Percentiles rank a stretch among this genome's conserved stretches.
Conservation (phyloP, 1,140 invertebrate species). For the Drosophila parabipectinata region DNA sequence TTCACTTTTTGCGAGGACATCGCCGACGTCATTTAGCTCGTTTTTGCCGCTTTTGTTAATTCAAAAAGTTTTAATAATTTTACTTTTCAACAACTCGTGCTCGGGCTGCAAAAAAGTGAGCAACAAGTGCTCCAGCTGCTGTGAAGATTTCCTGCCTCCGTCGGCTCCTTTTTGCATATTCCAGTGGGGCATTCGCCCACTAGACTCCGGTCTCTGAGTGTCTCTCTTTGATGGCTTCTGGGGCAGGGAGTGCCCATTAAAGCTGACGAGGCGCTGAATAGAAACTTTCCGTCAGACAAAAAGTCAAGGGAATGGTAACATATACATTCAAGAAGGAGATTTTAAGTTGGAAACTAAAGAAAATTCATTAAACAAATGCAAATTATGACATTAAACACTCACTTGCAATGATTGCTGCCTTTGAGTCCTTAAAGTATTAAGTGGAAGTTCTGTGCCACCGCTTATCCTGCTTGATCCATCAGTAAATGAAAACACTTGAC, state of each 20-base stretch:
- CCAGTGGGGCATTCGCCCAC: slow-evolving; percentile 26
- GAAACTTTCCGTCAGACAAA: slow-evolving; percentile 17
- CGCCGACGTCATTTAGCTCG: slow-evolving; percentile 61
- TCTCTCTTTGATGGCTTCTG: slow-evolving; percentile 24
- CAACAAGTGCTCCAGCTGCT: slow-evolving; percentile 54
- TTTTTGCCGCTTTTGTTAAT: slow-evolving; percentile 62
- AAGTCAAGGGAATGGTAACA: slow-evolving; percentile 13
- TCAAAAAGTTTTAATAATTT: slow-evolving; percentile 77
- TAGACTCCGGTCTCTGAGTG: slow-evolving; percentile 5
- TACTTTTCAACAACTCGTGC: slow-evolving; percentile 62
- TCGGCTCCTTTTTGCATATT: slow-evolving; percentile 44
- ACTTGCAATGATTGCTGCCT: background rate
- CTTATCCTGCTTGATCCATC: slow-evolving; percentile 28
- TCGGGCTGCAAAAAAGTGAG: slow-evolving; percentile 30
- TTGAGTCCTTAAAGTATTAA: slow-evolving; percentile 7
- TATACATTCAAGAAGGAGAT: background rate
- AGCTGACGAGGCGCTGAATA: slow-evolving; percentile 17
- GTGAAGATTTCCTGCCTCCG: slow-evolving; percentile 6
- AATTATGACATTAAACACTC: background rate
- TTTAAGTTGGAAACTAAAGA: background rate
- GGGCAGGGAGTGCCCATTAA: slow-evolving; percentile 23
- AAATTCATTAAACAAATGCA: background rate
- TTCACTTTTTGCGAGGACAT: slow-evolving; percentile 58
- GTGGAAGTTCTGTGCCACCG: slow-evolving; percentile 1
- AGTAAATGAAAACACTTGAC: slow-evolving; percentile 59